Evolutionary conservation across 1,140 invertebrate genomes (phyloP), one percentile per base, ranked within the genome.

Genomic region (Drosophila sucinea): DNA sequence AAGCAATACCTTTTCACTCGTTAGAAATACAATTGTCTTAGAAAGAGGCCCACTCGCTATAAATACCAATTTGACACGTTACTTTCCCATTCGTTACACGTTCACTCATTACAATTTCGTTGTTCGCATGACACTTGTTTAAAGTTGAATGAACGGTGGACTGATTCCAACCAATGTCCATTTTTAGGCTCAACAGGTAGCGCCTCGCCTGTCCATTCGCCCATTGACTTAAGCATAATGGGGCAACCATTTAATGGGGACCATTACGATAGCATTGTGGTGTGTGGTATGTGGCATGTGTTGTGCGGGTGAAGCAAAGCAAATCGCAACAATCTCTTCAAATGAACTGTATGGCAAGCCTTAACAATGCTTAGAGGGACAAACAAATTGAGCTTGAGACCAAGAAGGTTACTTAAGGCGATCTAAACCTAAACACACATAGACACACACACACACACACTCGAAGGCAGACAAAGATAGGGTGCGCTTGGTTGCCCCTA

Each of bases 261-360:
- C 6, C 7, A 27, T 25, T 25, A 8, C 7, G 23, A 51, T 17
- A 51, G 7, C 23, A 51, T 51, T 25, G 8, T n/a, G 44, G 23
- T 51, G 7, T 32, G 33, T 10, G 23, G n/a, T 17, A 2, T n/a
- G 23, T 17, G 17, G 17, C 17, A 17, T 17, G 23, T 32, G 25
- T 11, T 44, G 6, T 8, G 25, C 17, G 27, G 60, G n/a, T 58
- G 10, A 55, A n/a, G 11, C 25, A 17, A 17, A 61, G 38, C 10
- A 61, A 62, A 62, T 47, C 29, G 60, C 38, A 23, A 30, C 56
- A 35, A 58, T 60, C 58, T 60, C 35, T 3, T 3, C 0, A 41
- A 60, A 27, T 41, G 27, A 40, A 25, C 38, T 62, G 29, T 23
- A 33, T 62, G 41, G 29, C 41, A 62, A 11, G 41, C 41, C 29